A percentile compares a stretch with the other conserved stretches of the same genome.
Conservation (phyloP, 2,888 invertebrate genomes). For the Dicroscelio sp. region DNA sequence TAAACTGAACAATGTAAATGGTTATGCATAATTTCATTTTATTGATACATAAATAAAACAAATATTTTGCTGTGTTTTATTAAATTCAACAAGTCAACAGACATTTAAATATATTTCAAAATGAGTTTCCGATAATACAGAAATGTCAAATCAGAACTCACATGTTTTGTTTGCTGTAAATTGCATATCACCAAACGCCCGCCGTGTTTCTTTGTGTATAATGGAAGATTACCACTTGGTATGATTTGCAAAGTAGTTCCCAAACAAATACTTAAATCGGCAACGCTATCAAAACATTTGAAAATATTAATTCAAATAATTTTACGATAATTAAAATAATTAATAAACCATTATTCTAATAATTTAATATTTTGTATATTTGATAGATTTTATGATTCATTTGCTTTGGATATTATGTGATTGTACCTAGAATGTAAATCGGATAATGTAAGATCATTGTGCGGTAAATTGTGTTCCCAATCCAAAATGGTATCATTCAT, state of each 20-base stretch:
- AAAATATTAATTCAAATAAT: neutral
- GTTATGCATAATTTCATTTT: too few species aligned
- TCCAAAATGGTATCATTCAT: slow-evolving; percentile 98
- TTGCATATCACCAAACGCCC: slow-evolving; percentile 98
- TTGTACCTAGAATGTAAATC: slow-evolving; percentile 96
- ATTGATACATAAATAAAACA: too few species aligned
- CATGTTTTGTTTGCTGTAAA: slow-evolving; percentile 99
- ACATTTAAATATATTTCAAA: neutral
- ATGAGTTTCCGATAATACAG: neutral
- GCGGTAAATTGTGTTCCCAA: slow-evolving; percentile 99
- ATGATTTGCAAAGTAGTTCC: slow-evolving; percentile 99
- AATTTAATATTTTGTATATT: too few species aligned
- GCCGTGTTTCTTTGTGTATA: slow-evolving; percentile 96
- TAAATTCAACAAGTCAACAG: too few species aligned
- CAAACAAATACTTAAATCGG: slow-evolving; percentile 98
- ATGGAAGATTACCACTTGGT: slow-evolving; percentile 98
- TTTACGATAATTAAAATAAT: too few species aligned
- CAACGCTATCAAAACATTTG: slow-evolving; percentile 93
- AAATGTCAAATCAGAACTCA: too few species aligned
- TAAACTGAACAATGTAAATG: too few species aligned
- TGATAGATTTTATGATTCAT: too few species aligned
- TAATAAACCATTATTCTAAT: too few species aligned
- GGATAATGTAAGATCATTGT: slow-evolving; percentile 96
- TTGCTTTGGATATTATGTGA: neutral
- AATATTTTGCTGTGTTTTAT: too few species aligned